A percentile compares a stretch with the other conserved stretches of the same genome.
phyloP scores from a whole-genome alignment of 2,888 invertebrate genomes.

The Polietes domitor region DNA sequence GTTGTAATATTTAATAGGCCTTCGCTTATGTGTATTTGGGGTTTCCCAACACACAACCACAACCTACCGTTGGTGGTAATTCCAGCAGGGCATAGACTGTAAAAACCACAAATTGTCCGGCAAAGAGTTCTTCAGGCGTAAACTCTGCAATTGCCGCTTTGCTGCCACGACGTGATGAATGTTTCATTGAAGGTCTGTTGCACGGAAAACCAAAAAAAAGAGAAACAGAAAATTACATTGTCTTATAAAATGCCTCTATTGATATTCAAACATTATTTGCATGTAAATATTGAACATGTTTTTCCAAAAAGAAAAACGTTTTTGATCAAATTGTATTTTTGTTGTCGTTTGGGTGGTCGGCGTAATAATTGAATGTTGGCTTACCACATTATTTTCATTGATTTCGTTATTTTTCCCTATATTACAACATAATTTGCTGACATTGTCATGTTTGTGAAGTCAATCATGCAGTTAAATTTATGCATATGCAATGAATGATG shows the following conservation, averaged over 20 bases:
- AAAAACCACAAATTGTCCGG: constrained; percentile 80
- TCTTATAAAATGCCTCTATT: neutral
- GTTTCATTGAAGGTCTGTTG: constrained; percentile 73
- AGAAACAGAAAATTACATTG: constrained; percentile 38
- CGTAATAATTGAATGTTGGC: neutral
- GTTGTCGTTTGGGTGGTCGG: constrained; percentile 33
- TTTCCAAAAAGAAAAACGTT: neutral
- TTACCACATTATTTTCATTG: constrained; percentile 2
- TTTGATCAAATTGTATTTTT: neutral
- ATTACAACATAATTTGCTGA: neutral
- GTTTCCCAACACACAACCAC: neutral
- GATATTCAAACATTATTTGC: constrained; percentile 27
- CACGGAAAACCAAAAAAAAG: constrained; percentile 34
- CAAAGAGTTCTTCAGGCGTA: constrained; percentile 78
- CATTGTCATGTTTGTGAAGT: neutral
- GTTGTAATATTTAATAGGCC: neutral
- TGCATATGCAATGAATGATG: neutral
- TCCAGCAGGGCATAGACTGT: constrained; percentile 80
- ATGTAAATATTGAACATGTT: constrained; percentile 15
- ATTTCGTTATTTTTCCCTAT: constrained; percentile 3
- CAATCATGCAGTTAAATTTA: neutral
- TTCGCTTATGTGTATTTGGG: constrained; percentile 12
- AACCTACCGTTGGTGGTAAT: constrained; percentile 78
- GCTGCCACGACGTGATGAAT: constrained; percentile 67
- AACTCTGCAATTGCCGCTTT: constrained; percentile 67